Conservation (phyloP, 1,140 invertebrate species). For the Drosophila sucinea region DNA sequence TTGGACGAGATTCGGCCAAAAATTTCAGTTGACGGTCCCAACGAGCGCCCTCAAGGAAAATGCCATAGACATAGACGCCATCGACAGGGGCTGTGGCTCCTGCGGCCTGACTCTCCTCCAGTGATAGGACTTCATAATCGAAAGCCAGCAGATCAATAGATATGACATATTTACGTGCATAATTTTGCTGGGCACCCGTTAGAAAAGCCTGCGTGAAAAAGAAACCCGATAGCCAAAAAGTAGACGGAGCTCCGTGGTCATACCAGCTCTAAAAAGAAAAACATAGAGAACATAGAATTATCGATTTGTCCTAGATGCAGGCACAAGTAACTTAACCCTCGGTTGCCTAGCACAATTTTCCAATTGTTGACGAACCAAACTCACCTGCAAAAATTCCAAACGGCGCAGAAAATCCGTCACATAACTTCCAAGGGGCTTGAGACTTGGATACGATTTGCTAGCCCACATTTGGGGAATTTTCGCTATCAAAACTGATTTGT, state of each 20-base stretch:
- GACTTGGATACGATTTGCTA: slow-evolving; percentile 94
- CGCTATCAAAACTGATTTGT: slow-evolving; percentile 91
- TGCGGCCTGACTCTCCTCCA: slow-evolving; percentile 58
- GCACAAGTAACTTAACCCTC: background rate
- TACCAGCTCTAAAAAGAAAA: slow-evolving; percentile 89
- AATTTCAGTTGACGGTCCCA: slow-evolving; percentile 89
- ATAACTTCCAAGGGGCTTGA: slow-evolving; percentile 96
- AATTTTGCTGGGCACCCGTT: slow-evolving; percentile 97
- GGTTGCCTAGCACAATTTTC: slow-evolving; percentile 17
- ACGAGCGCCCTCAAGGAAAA: slow-evolving; percentile 94
- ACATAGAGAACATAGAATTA: slow-evolving; percentile 11
- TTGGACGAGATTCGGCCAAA: slow-evolving; percentile 91
- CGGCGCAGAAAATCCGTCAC: slow-evolving; percentile 93
- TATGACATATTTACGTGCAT: slow-evolving; percentile 94
- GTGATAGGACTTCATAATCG: slow-evolving; percentile 88
- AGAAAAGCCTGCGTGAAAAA: slow-evolving; percentile 98
- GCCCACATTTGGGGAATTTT: slow-evolving; percentile 94
- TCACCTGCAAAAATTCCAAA: slow-evolving; percentile 91
- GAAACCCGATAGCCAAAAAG: slow-evolving; percentile 97
- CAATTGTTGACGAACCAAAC: slow-evolving; percentile 12
- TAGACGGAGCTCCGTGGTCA: slow-evolving; percentile 89
- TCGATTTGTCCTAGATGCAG: slow-evolving; percentile 29
- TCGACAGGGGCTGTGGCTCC: slow-evolving; percentile 86
- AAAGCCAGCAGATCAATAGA: slow-evolving; percentile 95
- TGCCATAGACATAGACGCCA: slow-evolving; percentile 92